Conservation (phyloP, 2,888 invertebrate genomes). For the Corbicula japonica region DNA sequence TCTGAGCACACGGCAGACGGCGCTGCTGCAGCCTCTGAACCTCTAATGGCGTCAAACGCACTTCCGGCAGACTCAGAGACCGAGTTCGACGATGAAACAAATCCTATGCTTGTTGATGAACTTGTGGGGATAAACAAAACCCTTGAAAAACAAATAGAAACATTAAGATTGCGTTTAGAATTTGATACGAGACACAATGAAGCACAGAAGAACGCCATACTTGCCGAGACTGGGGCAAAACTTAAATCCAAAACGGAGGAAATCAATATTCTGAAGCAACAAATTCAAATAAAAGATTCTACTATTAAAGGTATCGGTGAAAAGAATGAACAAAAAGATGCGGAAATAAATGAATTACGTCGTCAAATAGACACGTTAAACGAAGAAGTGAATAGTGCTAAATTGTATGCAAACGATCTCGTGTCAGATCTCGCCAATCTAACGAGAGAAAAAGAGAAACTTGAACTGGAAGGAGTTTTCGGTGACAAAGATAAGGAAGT, state of each 20-base stretch:
- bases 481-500: slow-evolving; percentile 69
- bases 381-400: slow-evolving; percentile 68
- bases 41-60: slow-evolving; percentile 44
- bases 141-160: slow-evolving; percentile 76
- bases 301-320: slow-evolving; percentile 60
- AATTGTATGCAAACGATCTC: slow-evolving; percentile 70
- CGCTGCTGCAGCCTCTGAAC: slow-evolving; percentile 50
- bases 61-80: slow-evolving; percentile 47
- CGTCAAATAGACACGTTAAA: slow-evolving; percentile 69
- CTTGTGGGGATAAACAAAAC: slow-evolving; percentile 72
- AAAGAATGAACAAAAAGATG: slow-evolving; percentile 66
- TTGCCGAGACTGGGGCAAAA: slow-evolving; percentile 61
- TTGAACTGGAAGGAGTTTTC: slow-evolving; percentile 61
- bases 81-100: slow-evolving; percentile 36
- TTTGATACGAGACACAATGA: slow-evolving; percentile 71
- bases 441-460: slow-evolving; percentile 65
- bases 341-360: slow-evolving; percentile 64
- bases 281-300: slow-evolving; percentile 57
- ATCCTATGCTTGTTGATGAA: slow-evolving; percentile 62
- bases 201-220: slow-evolving; percentile 55
- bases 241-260: slow-evolving; percentile 61
- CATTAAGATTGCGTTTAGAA: slow-evolving; percentile 71
- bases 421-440: slow-evolving; percentile 62
- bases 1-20: slow-evolving; percentile 37
- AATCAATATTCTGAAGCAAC: slow-evolving; percentile 60